phyloP scores from a whole-genome alignment of 2,113 vertebrate species.

The Benitochromis conjunctus region DNA sequence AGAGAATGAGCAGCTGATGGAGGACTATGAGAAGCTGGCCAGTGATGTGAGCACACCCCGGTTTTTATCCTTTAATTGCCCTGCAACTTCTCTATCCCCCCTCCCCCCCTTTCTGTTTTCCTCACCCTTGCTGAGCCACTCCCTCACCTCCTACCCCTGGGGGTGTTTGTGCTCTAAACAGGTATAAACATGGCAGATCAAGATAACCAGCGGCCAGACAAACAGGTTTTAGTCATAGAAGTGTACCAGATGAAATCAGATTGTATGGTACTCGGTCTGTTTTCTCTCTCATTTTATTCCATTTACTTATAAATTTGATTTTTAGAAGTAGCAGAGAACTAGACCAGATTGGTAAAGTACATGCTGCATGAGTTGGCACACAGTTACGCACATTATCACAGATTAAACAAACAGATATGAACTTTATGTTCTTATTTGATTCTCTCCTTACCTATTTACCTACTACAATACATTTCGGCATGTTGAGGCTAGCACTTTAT shows the following conservation, averaged over 20 bases:
- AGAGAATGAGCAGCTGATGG: conserved; percentile 99
- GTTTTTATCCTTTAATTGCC: not conserved
- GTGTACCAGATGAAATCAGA: not conserved
- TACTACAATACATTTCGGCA: not conserved
- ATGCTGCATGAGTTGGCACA: not conserved
- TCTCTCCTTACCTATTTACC: not conserved
- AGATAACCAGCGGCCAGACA: not conserved
- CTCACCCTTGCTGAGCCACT: not conserved
- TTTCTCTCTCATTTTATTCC: not conserved
- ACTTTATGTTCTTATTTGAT: not conserved
- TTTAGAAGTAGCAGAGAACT: not conserved
- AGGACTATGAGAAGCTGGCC: conserved; percentile 98
- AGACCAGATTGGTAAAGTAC: not conserved
- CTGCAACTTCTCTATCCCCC: not conserved
- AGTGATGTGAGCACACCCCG: conserved; percentile 87
- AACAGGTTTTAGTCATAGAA: not conserved
- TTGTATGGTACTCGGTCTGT: not conserved
- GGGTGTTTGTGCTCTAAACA: conserved; percentile 35
- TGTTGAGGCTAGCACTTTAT: not conserved
- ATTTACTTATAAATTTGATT: not conserved
- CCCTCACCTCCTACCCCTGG: not conserved
- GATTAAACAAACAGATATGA: not conserved
- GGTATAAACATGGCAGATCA: not conserved
- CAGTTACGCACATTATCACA: not conserved
- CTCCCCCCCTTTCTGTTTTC: not conserved